Evolutionary conservation across 2,888 invertebrate genomes (phyloP).

Genomic region (Acanthacorydalis orientalis): DNA sequence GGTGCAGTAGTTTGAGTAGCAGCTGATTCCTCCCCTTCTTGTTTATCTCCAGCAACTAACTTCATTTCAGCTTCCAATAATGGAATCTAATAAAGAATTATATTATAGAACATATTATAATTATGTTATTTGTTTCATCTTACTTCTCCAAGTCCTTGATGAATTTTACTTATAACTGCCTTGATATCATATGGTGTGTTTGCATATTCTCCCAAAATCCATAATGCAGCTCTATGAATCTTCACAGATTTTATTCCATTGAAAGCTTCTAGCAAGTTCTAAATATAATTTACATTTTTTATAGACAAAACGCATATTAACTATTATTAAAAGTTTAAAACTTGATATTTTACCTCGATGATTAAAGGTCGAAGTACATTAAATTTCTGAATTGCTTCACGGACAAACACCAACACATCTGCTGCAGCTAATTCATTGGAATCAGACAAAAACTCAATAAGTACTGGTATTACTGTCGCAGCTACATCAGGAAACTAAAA

Average conservation of each 20-base stretch:
- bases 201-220: conserved; percentile 96
- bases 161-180: conserved; percentile 61
- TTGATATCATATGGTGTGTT: conserved; percentile 58
- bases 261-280: conserved; percentile 64
- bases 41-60: conserved; percentile 53
- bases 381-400: conserved; percentile 92
- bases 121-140: conserved; percentile 7
- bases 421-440: conserved; percentile 78
- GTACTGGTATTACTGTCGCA: conserved; percentile 79
- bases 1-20: conserved; percentile 19
- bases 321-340: neutral
- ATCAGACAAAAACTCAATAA: conserved; percentile 85
- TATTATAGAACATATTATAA: neutral
- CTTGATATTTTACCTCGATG: conserved; percentile 46
- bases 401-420: conserved; percentile 86
- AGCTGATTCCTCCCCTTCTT: conserved; percentile 30
- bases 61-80: conserved; percentile 48
- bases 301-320: neutral
- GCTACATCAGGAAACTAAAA: conserved; percentile 81
- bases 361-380: conserved; percentile 64
- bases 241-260: conserved; percentile 77
- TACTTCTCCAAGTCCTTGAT: conserved; percentile 55
- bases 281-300: conserved; percentile 8
- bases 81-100: conserved; percentile 20
- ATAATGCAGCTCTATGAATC: conserved; percentile 84